These are phyloP conservation scores for Grantiella picta DNA, from an alignment of 2,113 vertebrate genomes.

Conservation along the genomic window DNA sequence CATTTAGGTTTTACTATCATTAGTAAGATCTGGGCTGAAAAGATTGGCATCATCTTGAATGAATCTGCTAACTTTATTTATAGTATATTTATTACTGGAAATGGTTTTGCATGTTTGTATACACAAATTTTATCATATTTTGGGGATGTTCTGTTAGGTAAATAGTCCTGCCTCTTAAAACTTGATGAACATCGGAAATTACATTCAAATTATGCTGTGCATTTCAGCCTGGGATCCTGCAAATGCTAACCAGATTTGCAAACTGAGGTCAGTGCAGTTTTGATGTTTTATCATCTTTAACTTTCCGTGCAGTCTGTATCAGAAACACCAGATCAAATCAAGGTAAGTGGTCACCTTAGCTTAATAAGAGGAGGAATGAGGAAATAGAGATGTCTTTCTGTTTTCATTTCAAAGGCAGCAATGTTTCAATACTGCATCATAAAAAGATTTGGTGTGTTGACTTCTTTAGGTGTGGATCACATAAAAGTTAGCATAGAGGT, in stretches of 20 bases:
- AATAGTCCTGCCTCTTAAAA: not conserved
- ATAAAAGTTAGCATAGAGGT: not conserved
- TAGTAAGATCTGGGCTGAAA: not conserved
- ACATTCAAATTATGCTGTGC: not conserved
- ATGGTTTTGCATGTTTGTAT: not conserved
- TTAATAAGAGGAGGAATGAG: not conserved
- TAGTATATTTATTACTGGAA: not conserved
- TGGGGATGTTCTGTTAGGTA: not conserved
- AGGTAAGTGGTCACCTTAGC: not conserved
- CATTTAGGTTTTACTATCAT: not conserved
- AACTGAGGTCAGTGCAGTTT: not conserved
- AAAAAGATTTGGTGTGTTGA: not conserved
- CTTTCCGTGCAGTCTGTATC: not conserved
- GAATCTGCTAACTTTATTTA: not conserved
- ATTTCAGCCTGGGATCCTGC: not conserved
- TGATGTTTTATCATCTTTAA: not conserved
- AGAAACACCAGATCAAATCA: not conserved
- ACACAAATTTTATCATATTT: not conserved
- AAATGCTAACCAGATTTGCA: not conserved
- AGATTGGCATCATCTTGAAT: not conserved
- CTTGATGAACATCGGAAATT: not conserved
- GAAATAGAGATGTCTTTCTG: not conserved
- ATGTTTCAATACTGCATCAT: not conserved
- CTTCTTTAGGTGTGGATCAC: not conserved
- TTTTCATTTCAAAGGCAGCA: not conserved